Evolutionary conservation across 2,888 invertebrate species (phyloP), one percentile per base, ranked within the genome.

Genomic region (Timandra comae): DNA sequence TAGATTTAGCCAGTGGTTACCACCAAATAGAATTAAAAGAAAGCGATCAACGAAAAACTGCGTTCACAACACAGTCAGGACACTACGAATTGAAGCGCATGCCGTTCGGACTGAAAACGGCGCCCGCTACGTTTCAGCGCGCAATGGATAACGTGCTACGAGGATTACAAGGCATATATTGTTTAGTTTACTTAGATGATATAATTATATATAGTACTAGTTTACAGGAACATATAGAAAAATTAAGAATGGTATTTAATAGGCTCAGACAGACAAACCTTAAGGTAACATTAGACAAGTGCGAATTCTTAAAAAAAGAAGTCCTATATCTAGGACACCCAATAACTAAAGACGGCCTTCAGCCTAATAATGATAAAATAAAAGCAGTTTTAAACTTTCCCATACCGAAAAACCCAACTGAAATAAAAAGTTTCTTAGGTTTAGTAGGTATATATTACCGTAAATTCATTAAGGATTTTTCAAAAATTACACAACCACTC

Each of bases 101-200:
- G 50, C 56, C 52, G 0, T 56, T 62, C 28, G 56, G 55, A 0
- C 19, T 57, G 0, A 33, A 43, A 30, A 40, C 27, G 8, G 70
- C 73, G 1, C 74, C 76, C 0, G 58, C 62, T 1, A 69, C 70
- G 0, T 72, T 76, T 30, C 71, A 72, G 46, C 29, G 68, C 3
- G 35, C 64, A 0, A 73, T 73, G 69, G 59, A 71, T 24, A 56
- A 46, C 31, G 53, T 74, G 0, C 34, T 75, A 5, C 27, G 50
- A 12, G 67, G 65, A 3, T 25, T 70, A 8, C 56, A 56, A 43
- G 59, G 58, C 0, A 36, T 49, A 3, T 49, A 59, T 43, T 66
- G 60, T 30, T 42, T 66, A 5, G 54, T 64, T 0, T 68, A 66
- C 29, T 19, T 67, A 6, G 67, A 69, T 31, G 69, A 69, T 37